A percentile compares a stretch with the other conserved stretches of the same genome.
Evolutionary conservation across 1,140 invertebrate genomes (phyloP).

Genomic region (Neotoxoptera formosana): DNA sequence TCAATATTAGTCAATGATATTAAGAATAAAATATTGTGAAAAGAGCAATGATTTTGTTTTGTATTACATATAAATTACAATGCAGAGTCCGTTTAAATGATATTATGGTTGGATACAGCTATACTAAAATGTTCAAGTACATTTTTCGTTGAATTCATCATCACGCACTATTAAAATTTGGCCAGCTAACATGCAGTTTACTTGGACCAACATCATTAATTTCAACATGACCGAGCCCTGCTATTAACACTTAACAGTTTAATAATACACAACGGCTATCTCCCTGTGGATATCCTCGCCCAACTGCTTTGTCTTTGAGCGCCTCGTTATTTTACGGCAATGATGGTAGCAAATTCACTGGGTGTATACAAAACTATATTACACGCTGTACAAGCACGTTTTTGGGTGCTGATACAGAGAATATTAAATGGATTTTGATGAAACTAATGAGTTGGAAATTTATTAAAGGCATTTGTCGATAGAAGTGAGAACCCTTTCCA

Average conservation of each 20-base stretch:
- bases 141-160: conserved; percentile 18
- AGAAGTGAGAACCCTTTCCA: neutral
- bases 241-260: conserved; percentile 25
- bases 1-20: neutral
- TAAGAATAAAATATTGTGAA: neutral
- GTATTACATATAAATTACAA: neutral
- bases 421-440: conserved; percentile 45
- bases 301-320: neutral
- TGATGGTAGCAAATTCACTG: neutral
- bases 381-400: conserved; percentile 45
- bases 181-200: neutral
- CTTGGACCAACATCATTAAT: neutral
- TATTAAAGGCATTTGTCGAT: conserved; percentile 8
- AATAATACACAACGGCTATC: neutral
- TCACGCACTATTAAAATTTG: conserved; percentile 8
- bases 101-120: neutral
- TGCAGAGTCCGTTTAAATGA: neutral
- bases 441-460: conserved; percentile 42
- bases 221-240: neutral
- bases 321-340: conserved; percentile 1
- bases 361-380: conserved; percentile 29
- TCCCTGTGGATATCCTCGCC: neutral
- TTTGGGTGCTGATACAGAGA: conserved; percentile 25
- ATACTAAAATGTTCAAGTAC: neutral
- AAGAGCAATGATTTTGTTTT: neutral